These are phyloP conservation scores for Lontra canadensis DNA, from an alignment of 2,113 vertebrate species.

Conservation along the genomic window DNA sequence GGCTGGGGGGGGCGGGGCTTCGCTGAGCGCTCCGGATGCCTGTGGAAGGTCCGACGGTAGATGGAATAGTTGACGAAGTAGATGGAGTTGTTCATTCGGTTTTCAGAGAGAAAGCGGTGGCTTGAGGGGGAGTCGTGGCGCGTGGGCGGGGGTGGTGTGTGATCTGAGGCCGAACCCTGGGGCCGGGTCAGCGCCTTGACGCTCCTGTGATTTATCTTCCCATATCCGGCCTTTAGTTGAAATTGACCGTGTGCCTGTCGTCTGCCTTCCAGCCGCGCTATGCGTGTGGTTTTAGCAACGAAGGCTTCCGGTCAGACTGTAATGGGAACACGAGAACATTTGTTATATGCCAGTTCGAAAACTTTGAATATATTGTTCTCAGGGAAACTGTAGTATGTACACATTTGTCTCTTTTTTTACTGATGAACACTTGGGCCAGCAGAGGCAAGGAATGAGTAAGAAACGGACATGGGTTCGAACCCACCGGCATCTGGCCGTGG, in stretches of 20 bases:
- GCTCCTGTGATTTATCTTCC: neutral
- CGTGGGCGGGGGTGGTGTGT: rapidly evolving
- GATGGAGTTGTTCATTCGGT: neutral
- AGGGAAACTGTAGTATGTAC: neutral
- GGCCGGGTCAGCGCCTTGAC: neutral
- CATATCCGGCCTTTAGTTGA: neutral
- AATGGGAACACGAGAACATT: neutral
- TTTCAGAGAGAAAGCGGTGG: neutral
- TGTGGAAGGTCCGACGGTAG: neutral
- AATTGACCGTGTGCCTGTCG: neutral
- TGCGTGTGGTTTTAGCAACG: neutral
- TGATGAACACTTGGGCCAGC: neutral
- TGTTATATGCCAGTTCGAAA: neutral
- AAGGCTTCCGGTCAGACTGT: neutral
- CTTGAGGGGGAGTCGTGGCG: neutral
- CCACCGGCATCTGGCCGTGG: neutral
- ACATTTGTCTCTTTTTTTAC: neutral
- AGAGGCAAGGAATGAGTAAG: neutral
- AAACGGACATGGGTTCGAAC: neutral
- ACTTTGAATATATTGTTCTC: neutral
- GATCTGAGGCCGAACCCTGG: neutral
- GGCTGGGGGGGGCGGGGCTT: neutral
- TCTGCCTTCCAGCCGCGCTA: neutral
- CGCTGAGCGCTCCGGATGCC: neutral
- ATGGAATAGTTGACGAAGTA: neutral